Percentiles rank a stretch among this genome's conserved stretches.
Evolutionary conservation across 2,113 vertebrate species (phyloP).

Genomic region (Siphamia tubifer): DNA sequence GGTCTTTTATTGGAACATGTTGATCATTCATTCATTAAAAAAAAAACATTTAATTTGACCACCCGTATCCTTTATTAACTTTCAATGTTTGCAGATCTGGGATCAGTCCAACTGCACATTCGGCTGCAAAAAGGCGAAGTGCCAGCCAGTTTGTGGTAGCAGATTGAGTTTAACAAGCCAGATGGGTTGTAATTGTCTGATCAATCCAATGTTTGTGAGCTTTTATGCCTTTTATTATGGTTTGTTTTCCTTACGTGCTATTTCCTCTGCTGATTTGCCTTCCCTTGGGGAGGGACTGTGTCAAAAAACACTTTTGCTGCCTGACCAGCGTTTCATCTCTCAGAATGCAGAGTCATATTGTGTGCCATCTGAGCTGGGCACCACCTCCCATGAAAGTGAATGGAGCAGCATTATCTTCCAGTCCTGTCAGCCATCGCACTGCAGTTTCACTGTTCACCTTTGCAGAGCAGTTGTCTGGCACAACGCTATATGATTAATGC

Average conservation of each 20-base stretch:
- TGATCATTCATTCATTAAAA: no score
- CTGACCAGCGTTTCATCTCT: constrained; percentile 35
- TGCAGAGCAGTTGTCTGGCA: constrained; percentile 30
- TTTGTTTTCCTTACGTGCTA: constrained; percentile 89
- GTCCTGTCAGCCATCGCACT: constrained; percentile 47
- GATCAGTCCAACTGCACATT: constrained; percentile 26
- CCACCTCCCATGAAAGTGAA: constrained; percentile 43
- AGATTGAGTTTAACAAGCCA: constrained; percentile 99
- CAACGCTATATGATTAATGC: constrained; percentile 52
- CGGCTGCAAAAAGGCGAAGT: constrained; percentile 43
- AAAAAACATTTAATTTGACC: neutral
- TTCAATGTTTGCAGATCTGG: constrained; percentile 28
- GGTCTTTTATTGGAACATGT: neutral
- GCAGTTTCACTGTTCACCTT: constrained; percentile 60
- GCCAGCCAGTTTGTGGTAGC: constrained; percentile 77
- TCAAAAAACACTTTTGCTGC: constrained; percentile 54
- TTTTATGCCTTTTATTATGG: constrained; percentile 95
- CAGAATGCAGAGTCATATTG: constrained; percentile 23
- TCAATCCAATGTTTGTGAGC: constrained; percentile 95
- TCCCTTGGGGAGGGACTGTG: constrained; percentile 75
- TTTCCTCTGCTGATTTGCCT: constrained; percentile 79
- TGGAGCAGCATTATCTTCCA: constrained; percentile 49
- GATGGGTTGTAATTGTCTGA: constrained; percentile 97
- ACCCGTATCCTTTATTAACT: neutral
- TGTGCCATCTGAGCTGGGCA: constrained; percentile 22